Evolutionary conservation across 2,888 invertebrate species (phyloP), one percentile per base, ranked within the genome.

Genomic region (Strigamia transsilvanica): DNA sequence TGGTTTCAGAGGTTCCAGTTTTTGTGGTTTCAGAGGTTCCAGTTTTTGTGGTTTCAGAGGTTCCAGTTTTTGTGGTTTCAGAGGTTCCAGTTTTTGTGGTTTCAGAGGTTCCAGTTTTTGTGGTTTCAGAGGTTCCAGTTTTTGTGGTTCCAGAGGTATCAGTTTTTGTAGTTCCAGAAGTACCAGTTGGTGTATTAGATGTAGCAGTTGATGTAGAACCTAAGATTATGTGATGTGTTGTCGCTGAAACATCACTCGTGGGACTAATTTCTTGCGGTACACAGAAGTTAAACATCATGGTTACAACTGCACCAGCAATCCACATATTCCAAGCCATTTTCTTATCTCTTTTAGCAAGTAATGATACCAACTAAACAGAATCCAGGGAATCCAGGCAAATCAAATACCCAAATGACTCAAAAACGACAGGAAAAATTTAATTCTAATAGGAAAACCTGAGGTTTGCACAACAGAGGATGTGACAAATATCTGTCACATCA

Each of bases 401-500:
- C 4, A 51, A 34, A 34, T 7, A 7, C 34, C 3, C 15, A 51
- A 51, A n/a, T 18, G 13, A n/a, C n/a, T 51, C n/a, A 4, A 15
- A 51, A 51, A 51, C 51, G 18, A 51, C 6, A 6, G 51, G 42
- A 42, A 42, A 51, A 51, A n/a, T 51, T 51, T 51, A 51, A 51
- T n/a, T 51, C 51, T 3, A 51, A 51, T 13, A 18, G n/a, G 4
- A 51, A 51, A 51, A 15, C 51, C 51, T 51, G 51, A 51, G n/a
- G 51, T 51, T 51, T 51, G n/a, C 18, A 18, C 51, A 51, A 51
- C 51, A 51, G n/a, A 51, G 51, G 51, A 51, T 51, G 51, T 51
- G 18, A 18, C 51, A 51, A 51, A 51, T 18, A n/a, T 15, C 18
- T 18, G 51, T 51, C 15, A 51, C 51, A 51, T 51, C 10, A n/a